Evolutionary conservation across 2,113 vertebrate genomes (phyloP).

Genomic region (Bombycilla garrulus): DNA sequence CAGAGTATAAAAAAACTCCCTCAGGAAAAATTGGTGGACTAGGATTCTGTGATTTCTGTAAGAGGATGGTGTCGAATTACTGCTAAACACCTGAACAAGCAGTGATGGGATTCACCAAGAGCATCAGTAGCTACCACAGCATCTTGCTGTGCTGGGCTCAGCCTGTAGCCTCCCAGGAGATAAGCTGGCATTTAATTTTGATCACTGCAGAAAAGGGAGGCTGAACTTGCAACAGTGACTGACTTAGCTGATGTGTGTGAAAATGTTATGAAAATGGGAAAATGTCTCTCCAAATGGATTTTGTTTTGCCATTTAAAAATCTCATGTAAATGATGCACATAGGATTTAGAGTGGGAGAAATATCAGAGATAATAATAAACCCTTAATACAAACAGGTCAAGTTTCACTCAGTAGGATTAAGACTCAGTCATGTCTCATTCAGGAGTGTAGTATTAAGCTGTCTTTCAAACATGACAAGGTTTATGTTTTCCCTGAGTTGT

Average conservation of each 20-base stretch:
- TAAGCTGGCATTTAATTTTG: constrained; percentile 51
- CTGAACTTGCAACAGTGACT: constrained; percentile 24
- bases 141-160: constrained; percentile 8
- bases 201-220: constrained; percentile 24
- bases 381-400: constrained; percentile 24
- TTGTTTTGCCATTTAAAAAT: constrained; percentile 37
- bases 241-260: background rate
- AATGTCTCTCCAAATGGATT: constrained; percentile 43
- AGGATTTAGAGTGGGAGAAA: constrained; percentile 40
- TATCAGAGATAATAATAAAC: constrained; percentile 46
- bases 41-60: background rate
- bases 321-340: constrained; percentile 33
- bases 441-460: constrained; percentile 1
- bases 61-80: background rate
- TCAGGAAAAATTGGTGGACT: background rate
- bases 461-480: constrained; percentile 38
- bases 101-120: background rate
- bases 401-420: constrained; percentile 41
- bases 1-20: background rate
- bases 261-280: constrained; percentile 50
- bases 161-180: background rate
- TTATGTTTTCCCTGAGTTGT: constrained; percentile 46
- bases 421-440: constrained; percentile 39
- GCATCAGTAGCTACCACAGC: background rate
- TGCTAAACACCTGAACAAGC: background rate